Evolutionary conservation across 2,113 vertebrate species (phyloP).

Genomic region (Notarius quadriscutis): DNA sequence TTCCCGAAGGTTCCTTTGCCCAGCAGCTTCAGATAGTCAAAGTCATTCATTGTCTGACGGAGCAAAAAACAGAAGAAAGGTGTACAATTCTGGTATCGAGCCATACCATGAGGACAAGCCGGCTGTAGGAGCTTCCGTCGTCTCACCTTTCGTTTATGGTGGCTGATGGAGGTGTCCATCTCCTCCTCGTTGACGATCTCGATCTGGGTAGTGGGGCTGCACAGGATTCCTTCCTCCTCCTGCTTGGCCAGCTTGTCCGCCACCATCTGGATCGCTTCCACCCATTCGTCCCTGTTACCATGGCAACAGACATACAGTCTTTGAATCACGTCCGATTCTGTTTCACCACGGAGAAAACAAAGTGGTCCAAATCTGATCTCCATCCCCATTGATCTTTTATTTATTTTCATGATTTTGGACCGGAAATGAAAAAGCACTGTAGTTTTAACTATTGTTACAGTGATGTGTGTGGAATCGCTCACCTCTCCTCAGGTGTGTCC

Average conservation of each 20-base stretch:
- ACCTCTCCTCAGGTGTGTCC: conserved; percentile 93
- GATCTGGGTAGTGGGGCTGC: conserved; percentile 73
- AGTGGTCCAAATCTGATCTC: neutral
- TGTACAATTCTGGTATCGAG: too few species aligned
- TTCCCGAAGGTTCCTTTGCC: conserved; percentile 98
- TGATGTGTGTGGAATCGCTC: conserved; percentile 21
- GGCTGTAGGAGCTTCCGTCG: neutral
- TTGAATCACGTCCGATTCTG: neutral
- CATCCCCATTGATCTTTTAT: neutral
- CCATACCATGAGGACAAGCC: neutral
- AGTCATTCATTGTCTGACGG: conserved; percentile 94
- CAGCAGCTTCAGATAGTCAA: conserved; percentile 98
- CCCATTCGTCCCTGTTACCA: conserved; percentile 88
- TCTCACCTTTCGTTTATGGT: conserved; percentile 83
- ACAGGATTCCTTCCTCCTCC: conserved; percentile 90
- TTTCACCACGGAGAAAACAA: neutral
- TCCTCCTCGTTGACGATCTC: conserved; percentile 78
- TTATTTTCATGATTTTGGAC: neutral
- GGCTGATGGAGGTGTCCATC: conserved; percentile 91
- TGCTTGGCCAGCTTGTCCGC: conserved; percentile 95
- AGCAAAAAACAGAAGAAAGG: conserved; percentile 45
- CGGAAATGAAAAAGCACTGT: neutral
- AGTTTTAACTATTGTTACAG: neutral
- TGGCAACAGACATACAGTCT: conserved; percentile 21
- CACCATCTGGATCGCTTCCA: conserved; percentile 93